Base-by-base conservation (phyloP, 2,113 vertebrate species). In the Tonatia bakeri region DNA sequence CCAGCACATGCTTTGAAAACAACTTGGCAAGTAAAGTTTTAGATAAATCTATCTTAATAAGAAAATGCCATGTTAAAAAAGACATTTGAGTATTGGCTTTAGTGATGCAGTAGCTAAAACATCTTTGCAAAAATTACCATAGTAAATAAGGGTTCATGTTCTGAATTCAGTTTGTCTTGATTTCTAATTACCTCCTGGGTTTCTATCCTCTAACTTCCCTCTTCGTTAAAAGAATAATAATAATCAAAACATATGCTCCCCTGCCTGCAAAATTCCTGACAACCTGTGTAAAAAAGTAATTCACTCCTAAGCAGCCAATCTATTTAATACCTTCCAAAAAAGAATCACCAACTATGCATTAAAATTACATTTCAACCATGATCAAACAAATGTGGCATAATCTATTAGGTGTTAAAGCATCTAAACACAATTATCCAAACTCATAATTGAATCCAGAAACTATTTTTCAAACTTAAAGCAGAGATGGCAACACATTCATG, bases 361-460 rank as follows among this genome's bases (percentile, higher is more conserved):
- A 96, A 95, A 96, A 87, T 94, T 95, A n/a, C 45, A 96, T 90
- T 96, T 95, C 43, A 97, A 87, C 56, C 70, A 94, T 45, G 28
- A 92, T 91, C 38, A 87, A 97, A 92, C 14, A 96, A 91, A 93
- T 2, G 1, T 67, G 84, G 17, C 38, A 82, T 87, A 92, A 87
- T 94, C 50, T 87, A 70, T 96, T 87, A 69, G 65, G 33, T 87
- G 43, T 80, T 96, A 69, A 94, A 77, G 28, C 22, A 87, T 64
- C 69, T 87, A 91, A 87, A 91, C 3, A 92, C 33, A 93, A 90
- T 95, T 96, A 91, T 50, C 47, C 10, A 90, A 90, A 72, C 7
- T 76, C 47, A 52, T 91, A 91, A 94, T 6, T 90, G 40, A 83
- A 86, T 95, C 3, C 19, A 56, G 54, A 36, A 86, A 52, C 11